phyloP scores from a whole-genome alignment of 1,140 invertebrate genomes.

The Macrobrachium rosenbergii region DNA sequence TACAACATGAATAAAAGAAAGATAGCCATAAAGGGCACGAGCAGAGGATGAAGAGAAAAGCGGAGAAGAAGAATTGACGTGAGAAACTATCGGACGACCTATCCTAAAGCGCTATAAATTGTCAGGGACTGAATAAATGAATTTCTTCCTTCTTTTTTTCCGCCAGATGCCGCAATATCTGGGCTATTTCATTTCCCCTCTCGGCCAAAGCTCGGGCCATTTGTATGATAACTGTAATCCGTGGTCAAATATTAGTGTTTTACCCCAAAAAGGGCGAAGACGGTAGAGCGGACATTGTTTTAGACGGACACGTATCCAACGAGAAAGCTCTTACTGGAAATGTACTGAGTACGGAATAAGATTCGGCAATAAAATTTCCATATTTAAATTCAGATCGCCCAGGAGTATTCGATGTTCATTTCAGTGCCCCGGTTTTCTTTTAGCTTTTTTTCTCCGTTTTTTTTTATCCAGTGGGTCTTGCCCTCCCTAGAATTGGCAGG shows the following conservation, averaged over 20 bases:
- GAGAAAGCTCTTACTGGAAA: too few species aligned
- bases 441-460: background rate
- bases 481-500: too few species aligned
- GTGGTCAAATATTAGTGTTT: conserved; percentile 46
- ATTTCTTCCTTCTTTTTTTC: background rate
- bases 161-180: conserved; percentile 15
- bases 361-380: too few species aligned
- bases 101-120: conserved; percentile 24
- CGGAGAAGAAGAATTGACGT: conserved; percentile 3
- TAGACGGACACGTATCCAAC: too few species aligned
- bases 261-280: conserved; percentile 16
- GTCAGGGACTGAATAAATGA: conserved; percentile 38
- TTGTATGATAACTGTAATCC: conserved; percentile 36
- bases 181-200: conserved; percentile 29
- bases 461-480: too few species aligned
- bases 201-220: conserved; percentile 15
- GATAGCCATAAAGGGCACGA: background rate
- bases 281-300: background rate
- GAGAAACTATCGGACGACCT: background rate
- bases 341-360: too few species aligned
- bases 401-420: background rate
- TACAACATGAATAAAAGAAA: background rate
- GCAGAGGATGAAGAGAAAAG: background rate
- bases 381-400: too few species aligned
- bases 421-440: background rate